These are phyloP conservation scores for Drosophila anceps DNA, from an alignment of 2,888 invertebrate species.

Conservation along the genomic window DNA sequence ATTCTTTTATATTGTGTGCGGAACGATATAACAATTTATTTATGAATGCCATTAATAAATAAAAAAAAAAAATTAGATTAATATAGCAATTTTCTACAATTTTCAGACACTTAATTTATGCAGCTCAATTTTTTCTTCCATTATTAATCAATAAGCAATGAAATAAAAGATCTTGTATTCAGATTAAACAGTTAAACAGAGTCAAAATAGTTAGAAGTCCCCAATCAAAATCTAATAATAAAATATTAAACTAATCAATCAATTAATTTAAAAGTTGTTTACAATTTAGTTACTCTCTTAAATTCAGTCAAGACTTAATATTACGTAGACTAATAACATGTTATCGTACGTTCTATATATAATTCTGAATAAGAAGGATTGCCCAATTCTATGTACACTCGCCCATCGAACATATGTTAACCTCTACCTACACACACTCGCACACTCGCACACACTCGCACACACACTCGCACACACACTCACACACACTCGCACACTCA, in stretches of 20 bases:
- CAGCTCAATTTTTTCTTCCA: background rate
- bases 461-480: background rate
- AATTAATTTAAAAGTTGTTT: background rate
- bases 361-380: background rate
- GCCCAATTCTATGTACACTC: too few relatives aligned
- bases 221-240: too few relatives aligned
- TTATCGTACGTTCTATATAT: background rate
- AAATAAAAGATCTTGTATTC: background rate
- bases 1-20: background rate
- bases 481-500: background rate
- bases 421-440: background rate
- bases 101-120: background rate
- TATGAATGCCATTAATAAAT: background rate
- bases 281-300: background rate
- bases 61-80: background rate
- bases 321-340: background rate
- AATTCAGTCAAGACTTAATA: background rate
- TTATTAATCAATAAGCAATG: background rate
- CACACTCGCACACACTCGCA: background rate
- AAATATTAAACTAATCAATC: background rate
- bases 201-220: background rate
- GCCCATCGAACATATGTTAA: slow-evolving; percentile 2
- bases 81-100: slow-evolving; percentile 5
- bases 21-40: background rate
- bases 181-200: background rate